A percentile compares a stretch with the other conserved stretches of the same genome.
phyloP scores from a whole-genome alignment of 2,888 invertebrate species.

The Euproctis similis region DNA sequence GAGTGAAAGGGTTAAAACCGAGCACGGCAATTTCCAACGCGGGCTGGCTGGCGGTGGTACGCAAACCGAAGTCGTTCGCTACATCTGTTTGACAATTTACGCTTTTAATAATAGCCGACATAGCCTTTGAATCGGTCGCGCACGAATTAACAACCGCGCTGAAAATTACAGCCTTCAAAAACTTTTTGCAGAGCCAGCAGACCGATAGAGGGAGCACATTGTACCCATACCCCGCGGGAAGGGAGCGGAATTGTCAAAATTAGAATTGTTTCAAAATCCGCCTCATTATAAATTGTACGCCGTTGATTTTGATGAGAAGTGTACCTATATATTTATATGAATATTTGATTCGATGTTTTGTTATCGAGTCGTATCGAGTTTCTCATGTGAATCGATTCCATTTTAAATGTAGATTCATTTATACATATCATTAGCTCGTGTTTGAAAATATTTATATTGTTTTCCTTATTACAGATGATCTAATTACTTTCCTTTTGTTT shows the following conservation, averaged over 20 bases:
- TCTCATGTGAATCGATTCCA: too few relatives aligned
- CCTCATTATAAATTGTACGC: slow-evolving; percentile 24
- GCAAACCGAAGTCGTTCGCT: slow-evolving; percentile 57
- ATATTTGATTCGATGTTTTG: too few relatives aligned
- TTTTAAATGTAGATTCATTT: too few relatives aligned
- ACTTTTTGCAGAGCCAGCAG: slow-evolving; percentile 52
- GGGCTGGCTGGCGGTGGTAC: slow-evolving; percentile 54
- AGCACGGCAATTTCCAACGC: slow-evolving; percentile 50
- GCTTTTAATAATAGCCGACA: slow-evolving; percentile 70
- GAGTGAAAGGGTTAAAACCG: too few relatives aligned
- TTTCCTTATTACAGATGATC: too few relatives aligned
- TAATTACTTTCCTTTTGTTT: too few relatives aligned
- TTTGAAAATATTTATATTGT: too few relatives aligned
- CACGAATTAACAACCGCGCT: slow-evolving; percentile 66
- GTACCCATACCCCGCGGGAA: slow-evolving; percentile 40
- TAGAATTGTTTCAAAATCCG: slow-evolving; percentile 38
- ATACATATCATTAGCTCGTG: too few relatives aligned
- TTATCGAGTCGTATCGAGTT: too few relatives aligned
- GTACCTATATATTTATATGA: too few relatives aligned
- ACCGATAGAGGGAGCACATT: slow-evolving; percentile 38
- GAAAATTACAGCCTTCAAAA: slow-evolving; percentile 70
- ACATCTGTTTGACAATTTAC: slow-evolving; percentile 74
- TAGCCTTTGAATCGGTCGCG: slow-evolving; percentile 68
- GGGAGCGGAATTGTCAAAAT: slow-evolving; percentile 40
- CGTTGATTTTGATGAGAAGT: too few relatives aligned